phyloP scores from a whole-genome alignment of 2,797 vertebrate species.

The Paratrypauchen microcephalus region DNA sequence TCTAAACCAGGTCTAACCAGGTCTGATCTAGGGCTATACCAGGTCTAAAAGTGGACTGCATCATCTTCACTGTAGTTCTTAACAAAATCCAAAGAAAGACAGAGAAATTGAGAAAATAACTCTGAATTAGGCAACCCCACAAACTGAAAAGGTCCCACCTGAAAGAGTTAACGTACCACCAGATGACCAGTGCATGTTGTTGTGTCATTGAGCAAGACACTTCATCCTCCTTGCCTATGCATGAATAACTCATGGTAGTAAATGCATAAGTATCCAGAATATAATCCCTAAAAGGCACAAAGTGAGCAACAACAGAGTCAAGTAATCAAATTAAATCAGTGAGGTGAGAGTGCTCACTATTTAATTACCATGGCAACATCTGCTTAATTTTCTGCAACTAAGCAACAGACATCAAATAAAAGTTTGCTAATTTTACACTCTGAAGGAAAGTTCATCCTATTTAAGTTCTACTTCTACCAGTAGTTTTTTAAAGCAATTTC shows the following conservation, averaged over 20 bases:
- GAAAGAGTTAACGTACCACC: too few relatives aligned
- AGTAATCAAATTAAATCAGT: background rate
- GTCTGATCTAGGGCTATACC: too few relatives aligned
- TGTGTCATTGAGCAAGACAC: background rate
- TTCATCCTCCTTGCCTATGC: background rate
- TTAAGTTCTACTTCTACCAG: background rate
- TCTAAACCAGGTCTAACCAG: too few relatives aligned
- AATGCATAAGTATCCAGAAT: background rate
- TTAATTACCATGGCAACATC: background rate
- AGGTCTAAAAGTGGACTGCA: too few relatives aligned
- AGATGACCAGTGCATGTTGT: background rate
- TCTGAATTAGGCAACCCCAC: too few relatives aligned
- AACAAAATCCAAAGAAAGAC: too few relatives aligned
- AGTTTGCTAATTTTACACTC: background rate
- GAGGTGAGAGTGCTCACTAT: background rate
- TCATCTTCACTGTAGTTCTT: too few relatives aligned
- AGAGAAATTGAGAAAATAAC: too few relatives aligned
- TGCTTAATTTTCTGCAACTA: too few relatives aligned
- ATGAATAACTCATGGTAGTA: background rate
- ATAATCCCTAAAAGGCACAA: background rate
- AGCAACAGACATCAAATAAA: background rate
- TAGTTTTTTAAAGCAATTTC: constrained; percentile 1
- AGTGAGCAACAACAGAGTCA: background rate
- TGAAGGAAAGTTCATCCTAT: background rate
- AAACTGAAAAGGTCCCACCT: too few relatives aligned